A percentile compares a stretch with the other conserved stretches of the same genome.
Conservation (phyloP, 2,113 vertebrate genomes). For the Ifrita kowaldi region DNA sequence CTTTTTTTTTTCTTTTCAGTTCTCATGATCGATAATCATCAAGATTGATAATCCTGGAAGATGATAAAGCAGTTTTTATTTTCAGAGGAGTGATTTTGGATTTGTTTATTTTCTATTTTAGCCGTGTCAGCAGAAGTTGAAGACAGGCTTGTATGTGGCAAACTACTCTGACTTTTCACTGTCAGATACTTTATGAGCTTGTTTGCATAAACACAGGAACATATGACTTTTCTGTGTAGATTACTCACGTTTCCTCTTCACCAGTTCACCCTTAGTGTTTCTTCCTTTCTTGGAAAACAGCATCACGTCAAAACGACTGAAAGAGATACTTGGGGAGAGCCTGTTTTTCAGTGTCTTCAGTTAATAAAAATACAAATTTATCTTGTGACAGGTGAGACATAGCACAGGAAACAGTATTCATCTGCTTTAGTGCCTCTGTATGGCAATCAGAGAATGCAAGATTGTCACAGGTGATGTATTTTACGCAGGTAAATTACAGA, state of each 20-base stretch:
- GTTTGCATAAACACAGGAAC: not conserved
- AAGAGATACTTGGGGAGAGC: not conserved
- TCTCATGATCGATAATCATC: not conserved
- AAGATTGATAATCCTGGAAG: not conserved
- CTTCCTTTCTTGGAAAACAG: not conserved
- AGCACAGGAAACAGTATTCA: not conserved
- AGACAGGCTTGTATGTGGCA: not conserved
- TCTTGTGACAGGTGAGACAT: not conserved
- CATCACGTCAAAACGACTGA: not conserved
- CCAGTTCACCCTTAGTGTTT: not conserved
- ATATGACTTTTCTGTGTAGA: not conserved
- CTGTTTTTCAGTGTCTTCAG: not conserved
- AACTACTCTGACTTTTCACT: not conserved
- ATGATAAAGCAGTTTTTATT: not conserved
- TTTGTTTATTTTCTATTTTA: not conserved
- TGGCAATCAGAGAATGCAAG: not conserved
- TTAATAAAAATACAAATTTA: not conserved
- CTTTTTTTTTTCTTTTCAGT: not conserved
- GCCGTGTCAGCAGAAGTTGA: not conserved
- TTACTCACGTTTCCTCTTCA: not conserved
- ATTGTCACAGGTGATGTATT: not conserved
- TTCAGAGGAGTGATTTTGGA: not conserved
- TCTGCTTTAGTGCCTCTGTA: not conserved
- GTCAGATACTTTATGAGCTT: not conserved
- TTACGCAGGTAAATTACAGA: not conserved